phyloP scores from a whole-genome alignment of 2,113 vertebrate species.

The Cnemophilus loriae region DNA sequence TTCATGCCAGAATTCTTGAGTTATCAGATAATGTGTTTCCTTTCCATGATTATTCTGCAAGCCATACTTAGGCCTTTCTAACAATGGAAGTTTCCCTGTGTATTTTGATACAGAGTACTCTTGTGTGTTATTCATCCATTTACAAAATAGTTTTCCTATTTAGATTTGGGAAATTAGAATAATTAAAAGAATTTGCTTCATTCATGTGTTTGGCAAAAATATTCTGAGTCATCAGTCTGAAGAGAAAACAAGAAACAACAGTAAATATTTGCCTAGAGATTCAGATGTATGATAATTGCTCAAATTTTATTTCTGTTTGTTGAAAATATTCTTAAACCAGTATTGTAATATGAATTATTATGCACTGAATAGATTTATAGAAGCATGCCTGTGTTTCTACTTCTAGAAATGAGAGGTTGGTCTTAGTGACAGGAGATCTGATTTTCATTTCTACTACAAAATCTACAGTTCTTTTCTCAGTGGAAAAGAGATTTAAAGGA shows the following conservation, averaged over 20 bases:
- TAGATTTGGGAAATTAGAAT: not conserved
- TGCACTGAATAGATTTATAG: not conserved
- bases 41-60: conserved; percentile 45
- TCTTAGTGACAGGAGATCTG: not conserved
- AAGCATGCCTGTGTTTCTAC: not conserved
- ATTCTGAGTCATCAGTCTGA: not conserved
- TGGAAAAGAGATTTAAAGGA: not conserved
- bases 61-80: conserved; percentile 1
- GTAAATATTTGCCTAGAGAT: not conserved
- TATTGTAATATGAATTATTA: not conserved
- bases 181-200: conserved; percentile 9
- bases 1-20: conserved; percentile 48
- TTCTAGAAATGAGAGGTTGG: not conserved
- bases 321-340: not conserved
- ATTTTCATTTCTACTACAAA: not conserved
- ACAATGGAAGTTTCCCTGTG: conserved; percentile 19
- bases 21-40: conserved; percentile 63
- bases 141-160: not conserved
- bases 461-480: not conserved
- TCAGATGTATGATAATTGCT: not conserved
- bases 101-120: not conserved
- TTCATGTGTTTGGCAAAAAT: not conserved
- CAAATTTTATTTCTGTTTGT: not conserved
- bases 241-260: not conserved
- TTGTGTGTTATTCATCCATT: not conserved